These are phyloP conservation scores for Desmophyllum pertusum DNA, from an alignment of 92 coral and sea anemone species.

Conservation along the genomic window DNA sequence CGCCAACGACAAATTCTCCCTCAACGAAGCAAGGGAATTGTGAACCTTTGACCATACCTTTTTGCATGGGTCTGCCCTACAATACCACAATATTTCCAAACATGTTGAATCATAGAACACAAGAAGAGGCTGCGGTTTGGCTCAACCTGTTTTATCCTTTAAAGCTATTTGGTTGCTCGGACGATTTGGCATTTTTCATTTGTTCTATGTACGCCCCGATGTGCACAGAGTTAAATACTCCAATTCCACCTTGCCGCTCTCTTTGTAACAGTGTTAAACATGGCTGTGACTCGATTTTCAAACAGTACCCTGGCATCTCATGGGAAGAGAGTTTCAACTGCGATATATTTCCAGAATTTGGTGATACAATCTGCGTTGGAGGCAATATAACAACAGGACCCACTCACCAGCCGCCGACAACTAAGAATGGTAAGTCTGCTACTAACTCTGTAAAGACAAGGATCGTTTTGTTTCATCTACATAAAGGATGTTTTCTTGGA, in stretches of 20 bases:
- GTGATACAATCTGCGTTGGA: no score
- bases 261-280: slow-evolving; percentile 75
- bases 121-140: background rate
- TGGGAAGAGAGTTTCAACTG: no score
- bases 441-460: background rate
- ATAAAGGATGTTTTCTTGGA: no score
- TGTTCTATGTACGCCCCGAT: slow-evolving; percentile 85
- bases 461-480: no score
- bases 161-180: slow-evolving; percentile 72
- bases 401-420: background rate
- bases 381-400: no score
- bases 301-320: no score
- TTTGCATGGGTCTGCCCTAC: slow-evolving; percentile 74
- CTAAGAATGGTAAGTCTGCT: background rate
- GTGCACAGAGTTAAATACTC: slow-evolving; percentile 65
- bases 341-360: no score
- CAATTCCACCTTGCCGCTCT: slow-evolving; percentile 85
- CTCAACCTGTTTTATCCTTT: slow-evolving; percentile 66
- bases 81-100: slow-evolving; percentile 69
- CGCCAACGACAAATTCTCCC: no score
- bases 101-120: background rate
- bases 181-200: slow-evolving; percentile 78
- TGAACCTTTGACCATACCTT: slow-evolving; percentile 70
- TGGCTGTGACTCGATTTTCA: no score
- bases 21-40: no score